phyloP scores from a whole-genome alignment of 2,113 vertebrate genomes.

The Anhinga anhinga region DNA sequence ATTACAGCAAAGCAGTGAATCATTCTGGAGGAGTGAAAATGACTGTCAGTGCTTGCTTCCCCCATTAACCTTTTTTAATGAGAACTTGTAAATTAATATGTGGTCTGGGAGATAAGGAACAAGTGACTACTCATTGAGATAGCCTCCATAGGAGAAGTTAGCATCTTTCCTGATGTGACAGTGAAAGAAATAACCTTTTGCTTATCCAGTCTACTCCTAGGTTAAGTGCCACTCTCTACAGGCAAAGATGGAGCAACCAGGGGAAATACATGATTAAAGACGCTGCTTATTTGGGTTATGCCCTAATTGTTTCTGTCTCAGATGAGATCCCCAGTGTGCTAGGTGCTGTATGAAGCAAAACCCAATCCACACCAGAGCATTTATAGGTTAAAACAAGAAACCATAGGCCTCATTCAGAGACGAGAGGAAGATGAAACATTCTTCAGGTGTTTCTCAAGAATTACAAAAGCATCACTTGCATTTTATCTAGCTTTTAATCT shows the following conservation, averaged over 20 bases:
- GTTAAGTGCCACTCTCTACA: neutral
- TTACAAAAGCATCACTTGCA: neutral
- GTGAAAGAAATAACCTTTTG: neutral
- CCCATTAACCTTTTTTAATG: constrained; percentile 36
- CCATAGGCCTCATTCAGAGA: neutral
- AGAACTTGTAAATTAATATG: constrained; percentile 32
- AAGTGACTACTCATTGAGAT: neutral
- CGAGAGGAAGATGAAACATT: neutral
- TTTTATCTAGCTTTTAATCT: neutral
- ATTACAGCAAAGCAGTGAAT: neutral
- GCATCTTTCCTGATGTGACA: neutral
- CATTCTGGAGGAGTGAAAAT: constrained; percentile 6
- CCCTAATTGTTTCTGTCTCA: neutral
- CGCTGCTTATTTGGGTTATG: neutral
- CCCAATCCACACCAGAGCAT: neutral
- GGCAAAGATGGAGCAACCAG: neutral
- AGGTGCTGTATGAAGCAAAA: neutral
- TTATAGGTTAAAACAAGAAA: neutral
- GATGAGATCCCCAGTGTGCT: neutral
- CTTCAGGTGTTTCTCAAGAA: neutral
- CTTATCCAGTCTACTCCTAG: neutral
- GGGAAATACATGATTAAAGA: neutral
- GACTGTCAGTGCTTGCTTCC: constrained; percentile 5
- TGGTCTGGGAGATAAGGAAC: neutral
- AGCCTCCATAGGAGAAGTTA: neutral